Percentiles rank a stretch among this genome's conserved stretches.
Conservation (phyloP, 2,888 invertebrate species). For the Tetragonisca angustula region DNA sequence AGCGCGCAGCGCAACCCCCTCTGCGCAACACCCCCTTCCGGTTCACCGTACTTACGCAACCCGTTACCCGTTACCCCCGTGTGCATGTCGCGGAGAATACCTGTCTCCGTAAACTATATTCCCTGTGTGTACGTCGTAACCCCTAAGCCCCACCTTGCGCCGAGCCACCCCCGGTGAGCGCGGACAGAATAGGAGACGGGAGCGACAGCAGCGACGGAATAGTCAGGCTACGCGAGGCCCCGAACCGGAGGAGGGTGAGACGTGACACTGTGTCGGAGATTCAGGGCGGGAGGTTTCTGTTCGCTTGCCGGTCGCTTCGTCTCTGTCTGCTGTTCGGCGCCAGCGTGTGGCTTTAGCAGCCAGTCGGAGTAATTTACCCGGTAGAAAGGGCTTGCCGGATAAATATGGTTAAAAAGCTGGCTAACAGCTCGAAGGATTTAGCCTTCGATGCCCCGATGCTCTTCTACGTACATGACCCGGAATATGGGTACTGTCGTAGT, state of each 20-base stretch:
- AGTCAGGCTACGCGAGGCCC: constrained; percentile 17
- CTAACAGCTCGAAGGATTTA: background rate
- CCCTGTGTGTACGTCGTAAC: constrained; percentile 70
- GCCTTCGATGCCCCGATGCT: too few species aligned
- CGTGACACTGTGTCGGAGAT: constrained; percentile 27
- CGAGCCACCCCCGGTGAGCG: constrained; percentile 50
- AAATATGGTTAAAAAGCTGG: constrained; percentile 5
- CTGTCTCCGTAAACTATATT: constrained; percentile 73
- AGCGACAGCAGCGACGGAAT: constrained; percentile 29
- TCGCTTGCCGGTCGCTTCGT: constrained; percentile 6
- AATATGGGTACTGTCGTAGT: too few species aligned
- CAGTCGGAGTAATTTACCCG: constrained; percentile 20
- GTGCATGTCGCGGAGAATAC: constrained; percentile 75
- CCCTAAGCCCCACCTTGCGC: constrained; percentile 67
- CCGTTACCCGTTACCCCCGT: constrained; percentile 62
- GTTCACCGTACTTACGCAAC: constrained; percentile 67
- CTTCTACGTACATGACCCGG: too few species aligned
- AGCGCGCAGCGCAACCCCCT: constrained; percentile 45
- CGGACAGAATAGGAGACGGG: constrained; percentile 35
- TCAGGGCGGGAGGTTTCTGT: constrained; percentile 2
- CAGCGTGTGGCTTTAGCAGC: background rate
- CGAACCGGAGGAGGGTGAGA: constrained; percentile 4
- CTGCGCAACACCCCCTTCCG: constrained; percentile 29
- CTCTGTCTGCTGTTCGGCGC: background rate
- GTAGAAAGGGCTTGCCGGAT: background rate